Percentiles rank a stretch among this genome's conserved stretches.
These are phyloP conservation scores for Heliconius congener DNA, from an alignment of 1,140 invertebrate genomes.

Conservation along the genomic window DNA sequence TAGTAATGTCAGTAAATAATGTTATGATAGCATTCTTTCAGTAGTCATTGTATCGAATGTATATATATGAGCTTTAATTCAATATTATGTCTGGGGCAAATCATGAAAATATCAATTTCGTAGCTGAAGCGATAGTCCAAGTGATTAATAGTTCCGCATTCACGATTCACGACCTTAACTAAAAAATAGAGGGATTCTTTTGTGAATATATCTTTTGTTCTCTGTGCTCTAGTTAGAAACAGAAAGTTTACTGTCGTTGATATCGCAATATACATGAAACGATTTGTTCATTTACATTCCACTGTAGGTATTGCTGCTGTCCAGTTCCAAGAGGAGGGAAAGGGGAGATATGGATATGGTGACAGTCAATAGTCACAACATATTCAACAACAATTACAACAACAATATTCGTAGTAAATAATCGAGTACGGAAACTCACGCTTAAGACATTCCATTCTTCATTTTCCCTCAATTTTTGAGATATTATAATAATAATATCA, in stretches of 20 bases:
- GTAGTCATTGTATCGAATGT: background rate
- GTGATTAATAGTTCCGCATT: slow-evolving; percentile 8
- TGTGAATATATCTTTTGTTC: slow-evolving; percentile 30
- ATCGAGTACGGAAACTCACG: too few relatives aligned
- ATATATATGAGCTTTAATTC: background rate
- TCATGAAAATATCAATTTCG: background rate
- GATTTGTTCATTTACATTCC: background rate
- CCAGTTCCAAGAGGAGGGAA: background rate
- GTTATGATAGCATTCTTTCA: background rate
- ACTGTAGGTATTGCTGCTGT: background rate
- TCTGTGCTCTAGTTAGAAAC: slow-evolving; percentile 6
- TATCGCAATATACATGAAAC: background rate
- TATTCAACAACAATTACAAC: too few relatives aligned
- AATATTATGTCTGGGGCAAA: background rate
- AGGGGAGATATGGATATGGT: too few relatives aligned
- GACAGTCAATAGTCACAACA: too few relatives aligned
- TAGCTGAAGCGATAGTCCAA: background rate
- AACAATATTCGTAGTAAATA: too few relatives aligned
- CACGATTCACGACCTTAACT: slow-evolving; percentile 7
- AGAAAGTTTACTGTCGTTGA: background rate
- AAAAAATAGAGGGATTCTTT: slow-evolving; percentile 16
- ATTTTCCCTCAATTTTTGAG: too few relatives aligned
- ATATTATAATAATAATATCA: too few relatives aligned
- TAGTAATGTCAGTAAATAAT: too few relatives aligned
- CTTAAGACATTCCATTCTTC: too few relatives aligned